These are phyloP conservation scores for Acanthosepion pharaonis DNA, from an alignment of 2,888 invertebrate genomes.

Conservation along the genomic window DNA sequence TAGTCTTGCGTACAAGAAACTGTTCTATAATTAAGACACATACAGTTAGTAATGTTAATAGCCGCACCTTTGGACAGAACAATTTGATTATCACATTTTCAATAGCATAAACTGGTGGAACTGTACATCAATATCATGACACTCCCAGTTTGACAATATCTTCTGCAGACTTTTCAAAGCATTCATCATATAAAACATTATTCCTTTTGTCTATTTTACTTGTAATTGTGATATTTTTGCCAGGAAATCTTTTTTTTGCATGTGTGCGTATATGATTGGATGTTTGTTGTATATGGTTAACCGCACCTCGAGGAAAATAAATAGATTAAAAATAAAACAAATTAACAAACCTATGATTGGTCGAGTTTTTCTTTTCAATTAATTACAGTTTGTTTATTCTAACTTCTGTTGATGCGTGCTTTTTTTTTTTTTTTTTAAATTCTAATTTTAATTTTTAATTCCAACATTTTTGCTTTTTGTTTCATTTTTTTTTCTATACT, in stretches of 20 bases:
- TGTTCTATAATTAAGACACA: too few relatives aligned
- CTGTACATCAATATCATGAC: background rate
- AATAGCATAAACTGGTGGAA: background rate
- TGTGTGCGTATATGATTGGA: background rate
- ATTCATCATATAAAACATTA: background rate
- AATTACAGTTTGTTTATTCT: slow-evolving; percentile 13
- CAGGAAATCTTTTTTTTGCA: background rate
- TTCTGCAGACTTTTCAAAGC: background rate
- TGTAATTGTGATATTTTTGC: background rate
- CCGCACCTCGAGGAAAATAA: slow-evolving; percentile 14
- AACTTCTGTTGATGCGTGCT: background rate
- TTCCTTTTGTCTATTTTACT: background rate
- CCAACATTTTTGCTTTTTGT: background rate
- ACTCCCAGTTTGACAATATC: background rate
- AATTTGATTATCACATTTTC: background rate
- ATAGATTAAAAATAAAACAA: background rate
- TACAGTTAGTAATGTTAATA: too few relatives aligned
- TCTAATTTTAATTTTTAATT: slow-evolving; percentile 4
- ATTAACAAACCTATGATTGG: background rate
- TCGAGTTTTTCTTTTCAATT: background rate
- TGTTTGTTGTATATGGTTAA: background rate
- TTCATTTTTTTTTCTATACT: background rate
- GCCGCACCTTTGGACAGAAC: too few relatives aligned
- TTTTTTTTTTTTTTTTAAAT: background rate
- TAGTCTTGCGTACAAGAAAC: too few relatives aligned